Base-by-base conservation (phyloP, 1,140 invertebrate genomes). In the Heliconius melpomene region DNA sequence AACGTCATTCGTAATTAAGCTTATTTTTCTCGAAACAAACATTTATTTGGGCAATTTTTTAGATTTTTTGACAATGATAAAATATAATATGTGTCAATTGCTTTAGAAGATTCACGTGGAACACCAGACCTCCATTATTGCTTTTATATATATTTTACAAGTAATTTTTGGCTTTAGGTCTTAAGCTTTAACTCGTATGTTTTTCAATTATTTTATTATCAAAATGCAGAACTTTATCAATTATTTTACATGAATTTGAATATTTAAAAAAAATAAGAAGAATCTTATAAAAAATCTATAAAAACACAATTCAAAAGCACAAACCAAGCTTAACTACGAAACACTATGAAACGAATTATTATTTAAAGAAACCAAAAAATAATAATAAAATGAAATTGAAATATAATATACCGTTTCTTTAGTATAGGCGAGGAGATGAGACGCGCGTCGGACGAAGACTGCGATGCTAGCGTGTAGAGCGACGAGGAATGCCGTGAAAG, bases 401-500 rank as follows among this genome's bases (percentile, higher is more conserved):
- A 70, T 18, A 54, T 77, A 71, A 23, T 29, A 23, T 29, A 38
- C 18, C 18, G n/a, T 76, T 23, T 57, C 2, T 57, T 46, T 57
- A n/a, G 74, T 38, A 38, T 36, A 77, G 60, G 75, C 75, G 75
- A 40, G 57, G 60, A 70, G 75, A 70, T 77, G 75, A 71, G 57
- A 77, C 38, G 75, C 75, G 57, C 57, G 57, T 70, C 36, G 23
- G 32, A 36, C 60, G 60, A 26, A 77, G 75, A 77, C 75, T 77
- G 73, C 73, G 75, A 77, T 77, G 75, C 13, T 77, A 74, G 60
- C 75, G 75, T 36, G 23, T 36, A 71, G 26, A 60, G 74, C 74
- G 74, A 46, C 74, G 75, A 70, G 73, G 72, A 73, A 79, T 73
- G 72, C 38, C 60, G 78, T 75, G 78, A 79, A 79, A 79, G 78